Evolutionary conservation across 2,888 invertebrate genomes (phyloP), one percentile per base, ranked within the genome.

Genomic region (Drosophila lutescens): DNA sequence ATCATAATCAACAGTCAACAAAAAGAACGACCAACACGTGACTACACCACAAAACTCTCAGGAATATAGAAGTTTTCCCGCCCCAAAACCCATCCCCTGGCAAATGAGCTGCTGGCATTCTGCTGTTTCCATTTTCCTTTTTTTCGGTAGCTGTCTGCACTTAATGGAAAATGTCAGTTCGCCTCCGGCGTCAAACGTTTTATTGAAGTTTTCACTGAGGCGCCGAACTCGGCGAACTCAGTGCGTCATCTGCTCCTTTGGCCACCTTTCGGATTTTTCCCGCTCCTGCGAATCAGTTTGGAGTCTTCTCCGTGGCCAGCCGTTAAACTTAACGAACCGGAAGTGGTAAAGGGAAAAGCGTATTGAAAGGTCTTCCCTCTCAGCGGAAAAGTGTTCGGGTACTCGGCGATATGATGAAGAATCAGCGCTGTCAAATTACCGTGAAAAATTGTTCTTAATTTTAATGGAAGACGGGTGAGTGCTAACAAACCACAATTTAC

Each of bases 131-230:
- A 54, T 41, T 53, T 51, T 51, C 40, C 4, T 41, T 34, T 41
- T 41, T 41, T 34, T 43, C 65, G 72, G 70, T 61, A 72, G 79
- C 80, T 80, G 82, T 89, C 86, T 89, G 86, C 84, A 79, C 81
- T 85, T 89, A 90, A 90, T 90, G 88, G 90, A 88, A 89, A 78
- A 89, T 85, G 89, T 88, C 86, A 89, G 87, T 86, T 85, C 76
- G 81, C 77, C 80, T 79, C 77, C 66, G 79, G 81, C 83, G 60
- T 78, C 80, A 85, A 86, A 77, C 78, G 80, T 83, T 87, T 86
- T 87, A 87, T 86, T 85, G 86, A 86, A 83, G 83, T 83, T 63
- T 71, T 23, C 66, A 72, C 53, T 26, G 50, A 46, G 38, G 43
- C 46, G 15, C 15, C 57, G 67, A 51, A 53, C 58, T 38, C 38